Base-by-base conservation (phyloP, 2,797 vertebrate species). In the Allobates femoralis region DNA sequence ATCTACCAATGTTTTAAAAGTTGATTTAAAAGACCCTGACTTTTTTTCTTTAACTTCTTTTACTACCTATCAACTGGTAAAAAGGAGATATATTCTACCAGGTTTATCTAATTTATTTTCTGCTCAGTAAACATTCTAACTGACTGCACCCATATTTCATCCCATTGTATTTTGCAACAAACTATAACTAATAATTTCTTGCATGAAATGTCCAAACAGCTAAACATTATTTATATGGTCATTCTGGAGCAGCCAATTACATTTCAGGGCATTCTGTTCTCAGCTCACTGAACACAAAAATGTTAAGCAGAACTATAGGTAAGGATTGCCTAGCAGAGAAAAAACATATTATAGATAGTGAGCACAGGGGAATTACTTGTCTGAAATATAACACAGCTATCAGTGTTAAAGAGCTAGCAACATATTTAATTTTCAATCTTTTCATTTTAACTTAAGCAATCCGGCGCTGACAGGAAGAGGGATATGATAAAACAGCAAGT, bases 141-240 rank as follows among this genome's bases (percentile, higher is more conserved):
- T 67, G n/a, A 67, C 55, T 60, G 34, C 69, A 83, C 30, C 34
- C n/a, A 74, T 83, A 83, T 83, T 62, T 60, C 79, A 81, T 19
- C 32, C 58, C 56, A 34, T 46, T 83, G 81, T 41, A 74, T 74
- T 83, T 74, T 75, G 53, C n/a, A 83, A 83, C 81, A 74, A 74
- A 83, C 53, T 75, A 23, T 60, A 74, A 83, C 67, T 41, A 83
- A 83, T 83, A 74, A 83, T 74, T 74, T 62, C 51, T 74, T 83
- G 69, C 53, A 83, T 83, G 51, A 74, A 60, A 60, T 83, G 81
- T 83, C 81, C 69, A 46, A 83, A 83, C 67, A 74, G 34, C 81
- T 83, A 74, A 83, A 83, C 67, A 83, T 83, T 83, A 83, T 83
- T 83, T 83, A 83, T 83, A 62, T 50, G 81, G 81, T 75, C 53